phyloP scores from a whole-genome alignment of 2,888 invertebrate species.

The Drosophila nr. medialis region DNA sequence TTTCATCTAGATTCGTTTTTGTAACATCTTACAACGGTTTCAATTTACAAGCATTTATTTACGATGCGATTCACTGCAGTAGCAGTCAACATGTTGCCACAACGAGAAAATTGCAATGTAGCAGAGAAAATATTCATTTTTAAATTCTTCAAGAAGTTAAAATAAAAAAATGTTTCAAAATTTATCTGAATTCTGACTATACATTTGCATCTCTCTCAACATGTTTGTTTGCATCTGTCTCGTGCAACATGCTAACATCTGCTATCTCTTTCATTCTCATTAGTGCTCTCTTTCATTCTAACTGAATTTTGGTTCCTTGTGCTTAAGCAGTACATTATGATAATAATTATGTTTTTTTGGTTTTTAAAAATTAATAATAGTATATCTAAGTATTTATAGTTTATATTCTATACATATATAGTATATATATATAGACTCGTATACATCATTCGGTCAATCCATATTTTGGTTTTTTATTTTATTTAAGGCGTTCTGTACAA shows the following conservation, averaged over 20 bases:
- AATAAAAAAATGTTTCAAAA: background rate
- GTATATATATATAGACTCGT: slow-evolving; percentile 69
- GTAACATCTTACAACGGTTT: slow-evolving; percentile 33
- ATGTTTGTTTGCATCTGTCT: background rate
- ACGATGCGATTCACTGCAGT: slow-evolving; percentile 11
- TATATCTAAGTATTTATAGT: slow-evolving; percentile 68
- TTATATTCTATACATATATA: slow-evolving; percentile 68
- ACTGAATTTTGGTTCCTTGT: slow-evolving; percentile 71
- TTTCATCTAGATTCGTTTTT: slow-evolving; percentile 25
- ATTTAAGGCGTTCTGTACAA: slow-evolving; percentile 81
- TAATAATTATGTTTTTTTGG: slow-evolving; percentile 34
- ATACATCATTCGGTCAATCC: slow-evolving; percentile 73
- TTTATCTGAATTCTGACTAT: background rate
- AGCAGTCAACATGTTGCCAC: slow-evolving; percentile 31
- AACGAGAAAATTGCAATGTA: slow-evolving; percentile 5
- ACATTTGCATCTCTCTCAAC: slow-evolving; percentile 1
- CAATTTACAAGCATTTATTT: slow-evolving; percentile 53
- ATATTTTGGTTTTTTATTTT: slow-evolving; percentile 49
- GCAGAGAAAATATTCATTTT: background rate
- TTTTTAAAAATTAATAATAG: slow-evolving; percentile 67
- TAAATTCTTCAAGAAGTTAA: background rate
- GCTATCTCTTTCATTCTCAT: slow-evolving; percentile 15
- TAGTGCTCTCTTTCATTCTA: slow-evolving; percentile 21
- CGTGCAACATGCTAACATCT: slow-evolving; percentile 30
- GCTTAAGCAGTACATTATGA: slow-evolving; percentile 60